Percentiles rank a stretch among this genome's conserved stretches.
Conservation (phyloP, 2,113 vertebrate species). For the Xiphias gladius region DNA sequence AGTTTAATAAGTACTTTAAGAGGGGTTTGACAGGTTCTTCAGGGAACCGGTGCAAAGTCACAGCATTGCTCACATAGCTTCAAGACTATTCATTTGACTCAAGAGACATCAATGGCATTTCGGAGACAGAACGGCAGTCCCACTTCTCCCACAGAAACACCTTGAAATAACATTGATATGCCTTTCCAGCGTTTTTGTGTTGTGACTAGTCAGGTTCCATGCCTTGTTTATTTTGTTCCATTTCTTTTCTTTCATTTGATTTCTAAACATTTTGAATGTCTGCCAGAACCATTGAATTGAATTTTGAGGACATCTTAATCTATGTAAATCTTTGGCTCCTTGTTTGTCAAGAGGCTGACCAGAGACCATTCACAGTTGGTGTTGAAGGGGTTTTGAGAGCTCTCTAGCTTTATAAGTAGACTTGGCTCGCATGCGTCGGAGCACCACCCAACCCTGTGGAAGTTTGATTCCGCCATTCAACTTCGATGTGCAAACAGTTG, state of each 20-base stretch:
- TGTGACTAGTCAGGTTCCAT: slow-evolving; percentile 13
- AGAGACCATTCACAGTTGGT: slow-evolving; percentile 65
- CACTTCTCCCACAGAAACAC: not conserved
- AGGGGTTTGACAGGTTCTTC: slow-evolving; percentile 52
- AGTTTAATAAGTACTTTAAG: slow-evolving; percentile 44
- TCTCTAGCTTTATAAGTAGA: slow-evolving; percentile 31
- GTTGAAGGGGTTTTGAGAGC: slow-evolving; percentile 58
- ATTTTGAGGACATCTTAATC: slow-evolving; percentile 69
- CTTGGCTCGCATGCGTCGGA: slow-evolving; percentile 15
- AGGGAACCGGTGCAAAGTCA: slow-evolving; percentile 24
- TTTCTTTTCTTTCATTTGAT: slow-evolving; percentile 48
- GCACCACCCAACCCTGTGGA: slow-evolving; percentile 31
- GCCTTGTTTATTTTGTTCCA: slow-evolving; percentile 27
- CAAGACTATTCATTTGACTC: slow-evolving; percentile 25
- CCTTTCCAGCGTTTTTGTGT: not conserved
- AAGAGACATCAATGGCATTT: slow-evolving; percentile 20
- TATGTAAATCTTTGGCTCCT: slow-evolving; percentile 65
- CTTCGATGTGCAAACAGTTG: slow-evolving; percentile 62
- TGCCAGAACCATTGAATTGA: slow-evolving; percentile 49
- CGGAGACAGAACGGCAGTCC: slow-evolving; percentile 20
- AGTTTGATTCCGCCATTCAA: slow-evolving; percentile 51
- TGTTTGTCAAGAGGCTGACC: slow-evolving; percentile 74
- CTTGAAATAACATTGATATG: slow-evolving; percentile 40
- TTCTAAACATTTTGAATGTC: slow-evolving; percentile 38
- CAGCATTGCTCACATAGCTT: slow-evolving; percentile 45